phyloP scores from a whole-genome alignment of 2,888 invertebrate species.

The Carcina quercana region DNA sequence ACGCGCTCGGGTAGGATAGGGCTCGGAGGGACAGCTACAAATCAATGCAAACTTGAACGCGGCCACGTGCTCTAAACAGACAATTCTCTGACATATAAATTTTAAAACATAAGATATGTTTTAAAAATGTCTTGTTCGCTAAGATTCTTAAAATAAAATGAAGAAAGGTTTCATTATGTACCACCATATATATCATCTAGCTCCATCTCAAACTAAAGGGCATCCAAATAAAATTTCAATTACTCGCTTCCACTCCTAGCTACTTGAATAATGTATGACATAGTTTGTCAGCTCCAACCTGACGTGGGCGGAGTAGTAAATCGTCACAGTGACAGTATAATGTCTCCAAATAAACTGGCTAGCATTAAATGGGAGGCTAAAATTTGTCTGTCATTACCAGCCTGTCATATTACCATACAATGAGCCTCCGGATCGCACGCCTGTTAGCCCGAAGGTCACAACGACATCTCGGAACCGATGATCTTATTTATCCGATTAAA shows the following conservation, averaged over 20 bases:
- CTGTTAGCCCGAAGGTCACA: constrained; percentile 22
- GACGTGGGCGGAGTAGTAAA: constrained; percentile 36
- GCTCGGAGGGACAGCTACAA: too few species aligned
- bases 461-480: constrained; percentile 11
- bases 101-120: too few species aligned
- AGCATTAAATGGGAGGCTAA: constrained; percentile 52
- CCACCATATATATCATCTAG: too few species aligned
- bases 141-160: too few species aligned
- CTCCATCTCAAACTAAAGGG: too few species aligned
- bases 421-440: constrained; percentile 28
- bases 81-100: too few species aligned
- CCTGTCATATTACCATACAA: constrained; percentile 60
- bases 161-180: too few species aligned
- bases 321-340: constrained; percentile 30
- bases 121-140: too few species aligned
- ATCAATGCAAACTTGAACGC: too few species aligned
- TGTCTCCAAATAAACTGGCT: constrained; percentile 36
- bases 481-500: constrained; percentile 34
- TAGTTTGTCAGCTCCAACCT: constrained; percentile 13
- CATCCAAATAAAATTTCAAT: too few species aligned
- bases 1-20: too few species aligned
- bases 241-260: constrained; percentile 2
- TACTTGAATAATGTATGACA: constrained; percentile 2
- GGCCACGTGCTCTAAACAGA: too few species aligned
- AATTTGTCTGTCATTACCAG: constrained; percentile 32